phyloP scores from a whole-genome alignment of 2,888 invertebrate species.

The Troides helena region DNA sequence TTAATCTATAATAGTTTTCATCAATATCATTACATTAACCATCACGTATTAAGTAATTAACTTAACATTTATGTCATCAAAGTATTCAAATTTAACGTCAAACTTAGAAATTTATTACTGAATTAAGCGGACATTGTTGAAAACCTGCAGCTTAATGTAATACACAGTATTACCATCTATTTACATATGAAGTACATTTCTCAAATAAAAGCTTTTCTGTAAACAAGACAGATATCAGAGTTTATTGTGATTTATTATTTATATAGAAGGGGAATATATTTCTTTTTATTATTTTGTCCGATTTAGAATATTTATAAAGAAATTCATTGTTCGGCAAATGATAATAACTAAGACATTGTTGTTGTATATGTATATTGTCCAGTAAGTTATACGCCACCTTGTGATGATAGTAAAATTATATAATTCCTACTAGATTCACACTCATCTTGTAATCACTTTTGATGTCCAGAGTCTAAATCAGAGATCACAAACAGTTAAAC shows the following conservation, averaged over 20 bases:
- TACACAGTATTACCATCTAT: neutral
- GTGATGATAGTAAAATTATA: no score
- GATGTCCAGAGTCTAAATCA: no score
- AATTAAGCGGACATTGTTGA: constrained; percentile 1
- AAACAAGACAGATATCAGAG: neutral
- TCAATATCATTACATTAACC: no score
- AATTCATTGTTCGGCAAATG: no score
- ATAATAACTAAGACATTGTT: no score
- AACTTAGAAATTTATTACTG: neutral
- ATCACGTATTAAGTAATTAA: neutral
- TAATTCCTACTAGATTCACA: no score
- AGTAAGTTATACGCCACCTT: no score
- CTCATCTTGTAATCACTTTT: no score
- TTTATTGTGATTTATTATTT: neutral
- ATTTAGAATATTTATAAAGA: no score
- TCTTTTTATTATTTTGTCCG: neutral
- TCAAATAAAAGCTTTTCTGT: neutral
- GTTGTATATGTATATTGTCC: no score
- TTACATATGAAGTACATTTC: neutral
- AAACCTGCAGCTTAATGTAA: neutral
- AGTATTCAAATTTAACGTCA: neutral
- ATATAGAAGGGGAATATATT: neutral
- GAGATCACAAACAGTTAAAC: no score
- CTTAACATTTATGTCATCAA: neutral
- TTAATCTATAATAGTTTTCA: no score